Conservation (phyloP, 2,113 vertebrate genomes). For the Crotophaga sulcirostris region DNA sequence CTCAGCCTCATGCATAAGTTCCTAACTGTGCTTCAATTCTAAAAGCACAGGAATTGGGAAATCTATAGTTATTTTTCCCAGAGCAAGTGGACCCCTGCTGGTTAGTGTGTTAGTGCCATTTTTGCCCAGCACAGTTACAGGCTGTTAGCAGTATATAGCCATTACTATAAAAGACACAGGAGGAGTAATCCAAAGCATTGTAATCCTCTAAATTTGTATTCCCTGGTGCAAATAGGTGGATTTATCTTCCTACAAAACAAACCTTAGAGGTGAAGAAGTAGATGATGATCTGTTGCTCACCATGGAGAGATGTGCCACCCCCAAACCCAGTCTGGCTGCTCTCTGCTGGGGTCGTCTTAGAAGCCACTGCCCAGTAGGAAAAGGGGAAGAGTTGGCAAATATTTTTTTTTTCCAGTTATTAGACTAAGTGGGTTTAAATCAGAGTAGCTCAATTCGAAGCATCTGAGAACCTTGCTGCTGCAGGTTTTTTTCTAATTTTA, state of each 20-base stretch:
- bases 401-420: not conserved
- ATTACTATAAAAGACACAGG: not conserved
- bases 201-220: not conserved
- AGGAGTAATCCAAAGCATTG: not conserved
- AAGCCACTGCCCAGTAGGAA: not conserved
- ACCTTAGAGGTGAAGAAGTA: not conserved
- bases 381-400: not conserved
- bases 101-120: not conserved
- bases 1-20: not conserved
- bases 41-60: not conserved
- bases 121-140: not conserved
- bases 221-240: not conserved
- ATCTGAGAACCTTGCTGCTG: not conserved
- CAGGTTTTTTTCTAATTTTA: not conserved
- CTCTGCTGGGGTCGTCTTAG: not conserved
- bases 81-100: not conserved
- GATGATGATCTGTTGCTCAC: not conserved
- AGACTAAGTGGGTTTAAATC: not conserved
- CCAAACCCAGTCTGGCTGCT: not conserved
- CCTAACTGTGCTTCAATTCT: not conserved
- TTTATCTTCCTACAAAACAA: not conserved
- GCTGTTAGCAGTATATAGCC: not conserved
- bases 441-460: not conserved
- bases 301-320: not conserved
- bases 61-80: not conserved